phyloP scores from a whole-genome alignment of 2,888 invertebrate species.

The Agrotis clavis region DNA sequence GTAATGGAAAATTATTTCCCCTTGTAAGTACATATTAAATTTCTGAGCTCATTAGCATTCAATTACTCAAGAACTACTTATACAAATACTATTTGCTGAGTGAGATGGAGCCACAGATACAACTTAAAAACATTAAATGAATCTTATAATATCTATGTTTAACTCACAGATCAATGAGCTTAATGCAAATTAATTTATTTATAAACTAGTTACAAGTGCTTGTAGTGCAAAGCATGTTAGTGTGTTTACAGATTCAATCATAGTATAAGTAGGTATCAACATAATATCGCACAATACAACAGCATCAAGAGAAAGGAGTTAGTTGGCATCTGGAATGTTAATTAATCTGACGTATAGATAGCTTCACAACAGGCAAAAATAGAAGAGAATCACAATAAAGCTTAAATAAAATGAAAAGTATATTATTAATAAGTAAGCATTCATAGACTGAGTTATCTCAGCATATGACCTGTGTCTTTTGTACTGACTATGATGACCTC shows the following conservation, averaged over 20 bases:
- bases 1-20: too few species aligned
- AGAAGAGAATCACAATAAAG: slow-evolving; percentile 22
- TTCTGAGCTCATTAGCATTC: too few species aligned
- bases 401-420: slow-evolving; percentile 65
- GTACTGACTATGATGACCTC: slow-evolving; percentile 85
- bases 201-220: slow-evolving; percentile 38
- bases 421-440: slow-evolving; percentile 75
- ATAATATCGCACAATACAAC: slow-evolving; percentile 14
- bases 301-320: slow-evolving; percentile 12
- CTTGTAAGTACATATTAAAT: too few species aligned
- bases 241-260: slow-evolving; percentile 32
- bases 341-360: neutral
- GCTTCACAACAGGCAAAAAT: slow-evolving; percentile 9
- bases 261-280: slow-evolving; percentile 16
- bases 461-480: slow-evolving; percentile 87
- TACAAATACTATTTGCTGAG: neutral
- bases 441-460: slow-evolving; percentile 85
- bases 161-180: slow-evolving; percentile 4
- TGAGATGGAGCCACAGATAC: neutral
- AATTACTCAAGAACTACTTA: neutral
- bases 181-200: slow-evolving; percentile 40
- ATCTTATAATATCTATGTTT: neutral
- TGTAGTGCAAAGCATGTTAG: slow-evolving; percentile 37
- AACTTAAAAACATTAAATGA: neutral
- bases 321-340: slow-evolving; percentile 3